Base-by-base conservation (phyloP, 2,797 vertebrate species). In the Ispidina picta region DNA sequence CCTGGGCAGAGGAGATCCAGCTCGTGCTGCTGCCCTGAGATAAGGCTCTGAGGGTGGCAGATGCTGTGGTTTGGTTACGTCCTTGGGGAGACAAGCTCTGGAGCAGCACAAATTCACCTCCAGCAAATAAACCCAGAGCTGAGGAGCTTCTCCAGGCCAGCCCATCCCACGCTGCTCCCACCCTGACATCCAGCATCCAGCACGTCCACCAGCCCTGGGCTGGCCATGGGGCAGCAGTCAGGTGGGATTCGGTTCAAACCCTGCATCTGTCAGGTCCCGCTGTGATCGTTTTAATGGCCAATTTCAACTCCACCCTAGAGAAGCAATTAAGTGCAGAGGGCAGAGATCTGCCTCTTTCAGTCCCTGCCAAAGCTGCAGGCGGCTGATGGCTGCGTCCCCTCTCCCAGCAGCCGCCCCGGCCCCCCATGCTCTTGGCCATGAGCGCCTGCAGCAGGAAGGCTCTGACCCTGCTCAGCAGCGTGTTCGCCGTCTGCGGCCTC, bases 381-480 rank as follows among this genome's bases (percentile, higher is more conserved):
- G 3, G 17, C 59, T 17, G 29, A 60, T 1, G 2, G 35, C 43
- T 0, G 2, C 3, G 11, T 35, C n/a, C 60, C 59, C 33, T 76
- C 35, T 56, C 70, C 90, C 20, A 4, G 18, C 88, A 95, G 97
- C 84, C 43, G 35, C 94, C 91, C 90, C 54, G 76, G 96, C 96
- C 95, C 52, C 60, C 84, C 94, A 96, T 97, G 97, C 96, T 96
- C 94, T 95, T 97, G 97, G 98, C 96, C 63, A 99, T 99, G 99
- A 98, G 98, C n/a, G 55, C 98, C 78, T 99, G 98, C 26, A 98
- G 99, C 93, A 98, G 99, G 96, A 99, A 98, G 95, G 98, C 98
- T 28, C 97, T 99, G 98, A 99, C 98, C 89, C 98, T 99, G 97
- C 98, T 99, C 94, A 99, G 99, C 98, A 99, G 98, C 55, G 98